A percentile compares a stretch with the other conserved stretches of the same genome.
Conservation (phyloP, 2,797 vertebrate species). For the Thripadectes ignobilis region DNA sequence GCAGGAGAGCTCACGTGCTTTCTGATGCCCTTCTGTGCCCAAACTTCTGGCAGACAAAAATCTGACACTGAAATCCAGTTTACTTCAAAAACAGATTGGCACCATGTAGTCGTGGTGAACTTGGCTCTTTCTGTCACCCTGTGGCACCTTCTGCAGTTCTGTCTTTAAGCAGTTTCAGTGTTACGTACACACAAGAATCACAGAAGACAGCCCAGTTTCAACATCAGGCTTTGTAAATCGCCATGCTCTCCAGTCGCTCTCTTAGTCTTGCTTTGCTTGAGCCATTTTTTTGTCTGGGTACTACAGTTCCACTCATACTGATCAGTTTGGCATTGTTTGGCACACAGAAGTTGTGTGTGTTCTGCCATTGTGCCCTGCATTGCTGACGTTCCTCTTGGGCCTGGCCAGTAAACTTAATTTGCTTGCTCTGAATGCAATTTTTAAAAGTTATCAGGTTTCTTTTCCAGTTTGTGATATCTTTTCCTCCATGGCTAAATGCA, state of each 20-base stretch:
- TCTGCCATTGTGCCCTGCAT: neutral
- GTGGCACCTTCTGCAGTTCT: neutral
- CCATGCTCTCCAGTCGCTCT: neutral
- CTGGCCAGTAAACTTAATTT: neutral
- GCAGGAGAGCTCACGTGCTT: neutral
- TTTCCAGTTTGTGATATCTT: neutral
- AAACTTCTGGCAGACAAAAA: neutral
- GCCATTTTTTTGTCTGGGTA: neutral
- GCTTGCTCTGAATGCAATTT: neutral
- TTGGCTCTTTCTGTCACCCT: neutral
- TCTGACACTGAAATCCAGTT: neutral
- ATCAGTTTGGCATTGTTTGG: neutral
- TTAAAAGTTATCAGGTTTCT: neutral
- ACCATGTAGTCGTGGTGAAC: neutral
- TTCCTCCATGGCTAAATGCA: neutral
- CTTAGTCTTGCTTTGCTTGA: neutral
- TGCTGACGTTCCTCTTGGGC: neutral
- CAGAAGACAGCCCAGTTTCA: neutral
- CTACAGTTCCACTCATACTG: neutral
- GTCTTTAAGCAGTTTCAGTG: neutral
- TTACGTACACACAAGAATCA: neutral
- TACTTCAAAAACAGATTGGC: neutral
- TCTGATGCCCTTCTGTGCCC: neutral
- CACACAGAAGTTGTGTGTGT: neutral
- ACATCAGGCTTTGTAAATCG: neutral